Evolutionary conservation across 2,888 invertebrate species (phyloP), one percentile per base, ranked within the genome.

Genomic region (Sarcophaga variegata): DNA sequence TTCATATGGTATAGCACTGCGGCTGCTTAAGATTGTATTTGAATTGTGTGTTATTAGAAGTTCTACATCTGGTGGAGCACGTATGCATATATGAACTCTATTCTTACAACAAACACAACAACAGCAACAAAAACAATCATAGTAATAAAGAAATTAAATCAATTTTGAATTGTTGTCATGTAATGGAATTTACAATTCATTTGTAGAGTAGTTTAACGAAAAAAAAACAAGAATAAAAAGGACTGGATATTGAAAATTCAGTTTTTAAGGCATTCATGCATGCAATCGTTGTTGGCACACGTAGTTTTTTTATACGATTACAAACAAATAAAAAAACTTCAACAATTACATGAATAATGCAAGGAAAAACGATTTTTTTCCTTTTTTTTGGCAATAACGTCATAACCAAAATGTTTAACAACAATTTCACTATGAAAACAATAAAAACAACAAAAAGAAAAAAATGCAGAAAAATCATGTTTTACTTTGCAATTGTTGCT

Each of bases 251-350:
- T 76, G 60, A 71, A 81, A 76, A 84, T 76, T 49, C 60, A 49
- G 63, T 72, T 69, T 84, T 66, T 76, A 69, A 84, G 84, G 87
- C 79, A 87, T 87, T 79, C 87, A 87, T 81, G 86, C 86, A 87
- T 81, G 75, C 86, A 84, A 81, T 86, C 60, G 77, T 75, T 84
- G 72, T 80, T 84, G 84, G 87, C 87, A 84, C 87, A 87, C 87
- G 87, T 87, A 87, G 79, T 82, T 77, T 82, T 77, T 54, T 54
- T 82, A 72, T n/a, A 25, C 64, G 67, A 69, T 14, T 12, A 37
- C 17, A 64, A 45, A 72, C 60, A 67, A 64, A 22, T 20, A 67
- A n/a, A 45, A 25, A 25, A 25, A 25, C 2, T 25, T 27, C 37
- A 37, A 37, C 49, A 12, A 54, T 54, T 14, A 54, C 54, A 54